Base-by-base conservation (phyloP, 92 coral and sea anemone species). In the Blastomussa wellsi region DNA sequence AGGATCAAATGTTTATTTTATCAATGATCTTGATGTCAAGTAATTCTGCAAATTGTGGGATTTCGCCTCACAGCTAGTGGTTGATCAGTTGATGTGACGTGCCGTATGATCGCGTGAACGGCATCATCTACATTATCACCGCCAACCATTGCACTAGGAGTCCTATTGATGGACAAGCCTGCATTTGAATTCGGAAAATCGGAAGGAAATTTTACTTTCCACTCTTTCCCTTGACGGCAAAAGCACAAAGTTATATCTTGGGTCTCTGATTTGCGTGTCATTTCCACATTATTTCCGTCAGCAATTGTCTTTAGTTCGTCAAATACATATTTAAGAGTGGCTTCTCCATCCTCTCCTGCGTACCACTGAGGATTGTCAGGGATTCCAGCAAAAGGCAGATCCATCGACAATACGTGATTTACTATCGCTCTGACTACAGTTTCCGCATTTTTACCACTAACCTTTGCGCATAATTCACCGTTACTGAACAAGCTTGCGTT, bases 351-450 rank as follows among this genome's bases (percentile, higher is more conserved):
- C 8, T 76, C 29, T 15, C 48, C 49, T 8, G 49, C 26, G 44
- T 89, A 89, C 92, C 92, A 89, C 86, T 89, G 92, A 82, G 80
- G 55, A 13, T n/a, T 39, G 12, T 10, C 80, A 0, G 80, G 92
- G 26, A 36, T 28, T 47, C 0, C 24, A 15, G 55, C n/a, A 36
- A 7, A 60, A 24, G 71, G 8, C 16, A 0, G 72, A 16, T 16
- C 53, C 52, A 60, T 69, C 16, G 49, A 22, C 67, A 47, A 52
- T 32, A 22, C 65, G 53, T 62, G 11, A 9, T 51, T 48, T 82
- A 37, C 39, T 8, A 82, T 71, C 20, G 69, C 86, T 22, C n/a
- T 71, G 28, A 31, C 29, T 19, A 70, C 77, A 4, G 70, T 26
- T 71, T 82, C 69, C 52, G 72, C 52, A 16, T 66, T 26, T 17